Base-by-base conservation (phyloP, 1,140 invertebrate genomes). In the Protaetia brevitarsis region DNA sequence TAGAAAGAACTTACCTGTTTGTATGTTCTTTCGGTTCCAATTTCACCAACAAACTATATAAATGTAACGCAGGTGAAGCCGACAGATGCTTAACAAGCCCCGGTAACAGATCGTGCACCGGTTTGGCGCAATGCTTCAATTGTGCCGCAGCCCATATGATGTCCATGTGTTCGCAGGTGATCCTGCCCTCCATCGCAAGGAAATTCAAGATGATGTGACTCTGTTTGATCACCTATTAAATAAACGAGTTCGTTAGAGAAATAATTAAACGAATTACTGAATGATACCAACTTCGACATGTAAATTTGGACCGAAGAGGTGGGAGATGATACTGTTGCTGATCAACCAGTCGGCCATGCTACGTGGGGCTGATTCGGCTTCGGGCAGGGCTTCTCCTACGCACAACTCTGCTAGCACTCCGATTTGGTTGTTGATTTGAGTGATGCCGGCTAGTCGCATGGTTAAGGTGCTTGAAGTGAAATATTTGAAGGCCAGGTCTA, bases 381-480 rank as follows among this genome's bases (percentile, higher is more conserved):
- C 92, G 4, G 89, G 85, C 1, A 93, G 84, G 1, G 90, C 89
- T 75, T 95, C 93, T 64, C 89, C 93, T 45, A 93, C 93, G 75
- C 91, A 92, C 41, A 94, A 82, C 76, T 96, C 94, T 75, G 93
- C 96, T 74, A 94, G 93, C 2, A 94, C 84, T 67, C 90, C 93
- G 45, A 97, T 95, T 75, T 95, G 92, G 66, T 90, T 92, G 81
- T 96, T 97, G 68, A 97, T 96, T 79, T 97, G 95, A n/a, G 93
- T 88, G 70, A 97, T 92, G 71, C 86, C 86, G 21, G 93, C 90
- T 57, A 98, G 78, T 65, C 95, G 82, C 90, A 97, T 96, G 0
- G 95, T 97, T 36, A 98, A 77, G 1, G 95, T 97, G 59, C 91
- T 91, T 58, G 93, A 95, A 45, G 89, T 95, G 75, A 97, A 97